These are phyloP conservation scores for Galaxias olidus DNA, from an alignment of 2,797 vertebrate species.

Conservation along the genomic window DNA sequence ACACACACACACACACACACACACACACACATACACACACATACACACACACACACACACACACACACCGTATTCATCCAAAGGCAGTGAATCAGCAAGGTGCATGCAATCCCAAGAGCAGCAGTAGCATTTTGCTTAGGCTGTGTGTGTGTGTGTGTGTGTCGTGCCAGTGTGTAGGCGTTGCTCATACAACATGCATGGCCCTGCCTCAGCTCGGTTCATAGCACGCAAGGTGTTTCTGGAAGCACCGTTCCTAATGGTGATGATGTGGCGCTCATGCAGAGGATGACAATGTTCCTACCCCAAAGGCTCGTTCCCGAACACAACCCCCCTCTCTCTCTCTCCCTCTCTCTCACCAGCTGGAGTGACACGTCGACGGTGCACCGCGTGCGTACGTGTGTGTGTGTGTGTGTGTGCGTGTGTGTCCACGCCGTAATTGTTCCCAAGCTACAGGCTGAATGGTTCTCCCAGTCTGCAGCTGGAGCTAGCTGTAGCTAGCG, in stretches of 20 bases:
- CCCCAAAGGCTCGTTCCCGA: conserved; percentile 60
- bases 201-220: too few relatives aligned
- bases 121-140: conserved; percentile 3
- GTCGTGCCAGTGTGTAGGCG: not conserved
- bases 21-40: conserved; percentile 1
- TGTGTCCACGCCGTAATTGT: conserved; percentile 29
- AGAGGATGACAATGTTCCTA: conserved; percentile 53
- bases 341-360: conserved; percentile 61
- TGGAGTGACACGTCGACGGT: conserved; percentile 46
- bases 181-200: too few relatives aligned
- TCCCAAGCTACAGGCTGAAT: conserved; percentile 50
- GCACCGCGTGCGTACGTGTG: not conserved
- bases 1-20: not conserved
- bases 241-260: too few relatives aligned
- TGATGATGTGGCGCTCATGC: not conserved
- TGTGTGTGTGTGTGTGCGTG: conserved; percentile 30
- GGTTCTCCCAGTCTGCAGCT: conserved; percentile 60
- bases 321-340: conserved; percentile 58
- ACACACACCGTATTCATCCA: not conserved
- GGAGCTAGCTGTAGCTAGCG: conserved; percentile 44
- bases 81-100: not conserved
- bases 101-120: not conserved
- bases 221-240: too few relatives aligned
- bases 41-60: conserved; percentile 16
- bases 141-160: not conserved